Conservation (phyloP, 2,888 invertebrate species). For the Catocala sponsa region DNA sequence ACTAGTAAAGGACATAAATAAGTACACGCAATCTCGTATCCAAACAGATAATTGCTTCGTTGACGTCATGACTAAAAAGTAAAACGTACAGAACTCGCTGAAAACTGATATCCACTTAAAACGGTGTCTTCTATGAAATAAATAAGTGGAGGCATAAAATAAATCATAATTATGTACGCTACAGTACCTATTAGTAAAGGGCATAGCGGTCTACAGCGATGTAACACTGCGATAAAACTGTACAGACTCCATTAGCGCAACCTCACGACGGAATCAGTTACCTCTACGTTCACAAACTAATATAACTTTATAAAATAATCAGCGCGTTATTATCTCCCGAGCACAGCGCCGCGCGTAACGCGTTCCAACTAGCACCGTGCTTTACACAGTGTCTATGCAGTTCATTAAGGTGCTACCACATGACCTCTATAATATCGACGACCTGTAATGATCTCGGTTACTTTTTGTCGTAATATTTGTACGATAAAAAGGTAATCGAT, state of each 20-base stretch:
- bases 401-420: neutral
- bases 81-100: too few species aligned
- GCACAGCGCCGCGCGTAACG: neutral
- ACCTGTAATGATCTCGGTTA: too few species aligned
- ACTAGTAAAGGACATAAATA: too few species aligned
- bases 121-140: too few species aligned
- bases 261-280: conserved; percentile 11
- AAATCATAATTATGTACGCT: neutral
- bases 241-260: conserved; percentile 13
- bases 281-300: conserved; percentile 10
- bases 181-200: neutral
- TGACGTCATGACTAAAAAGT: too few species aligned
- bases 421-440: too few species aligned
- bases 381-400: neutral
- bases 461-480: too few species aligned
- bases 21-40: too few species aligned
- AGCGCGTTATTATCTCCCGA: conserved; percentile 16
- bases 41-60: too few species aligned
- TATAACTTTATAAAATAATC: conserved; percentile 16
- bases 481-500: too few species aligned
- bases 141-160: neutral
- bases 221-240: conserved; percentile 11
- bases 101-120: too few species aligned
- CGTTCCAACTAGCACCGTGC: neutral
- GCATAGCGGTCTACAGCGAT: conserved; percentile 2